Evolutionary conservation across 2,113 vertebrate species (phyloP).

Genomic region (Gallinago jamesoni): DNA sequence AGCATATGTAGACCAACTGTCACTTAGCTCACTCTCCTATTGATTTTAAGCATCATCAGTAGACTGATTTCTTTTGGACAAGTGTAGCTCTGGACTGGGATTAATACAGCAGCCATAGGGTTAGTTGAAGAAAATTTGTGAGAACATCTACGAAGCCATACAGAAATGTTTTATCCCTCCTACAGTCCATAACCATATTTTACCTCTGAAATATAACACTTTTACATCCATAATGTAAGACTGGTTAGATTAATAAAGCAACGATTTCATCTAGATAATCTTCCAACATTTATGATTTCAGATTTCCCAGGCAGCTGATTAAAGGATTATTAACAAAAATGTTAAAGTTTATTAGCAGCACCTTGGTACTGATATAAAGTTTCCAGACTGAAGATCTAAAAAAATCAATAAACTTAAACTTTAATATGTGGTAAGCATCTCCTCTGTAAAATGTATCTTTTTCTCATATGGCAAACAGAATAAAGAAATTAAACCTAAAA

Average conservation of each 20-base stretch:
- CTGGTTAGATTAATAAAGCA: neutral
- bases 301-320: neutral
- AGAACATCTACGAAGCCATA: neutral
- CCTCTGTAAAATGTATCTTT: neutral
- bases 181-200: neutral
- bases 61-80: neutral
- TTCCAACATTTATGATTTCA: neutral
- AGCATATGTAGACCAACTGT: neutral
- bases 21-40: neutral
- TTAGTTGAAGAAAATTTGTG: neutral
- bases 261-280: neutral
- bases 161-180: neutral
- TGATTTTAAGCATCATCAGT: neutral
- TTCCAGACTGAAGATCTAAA: neutral
- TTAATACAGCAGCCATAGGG: neutral
- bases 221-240: neutral
- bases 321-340: neutral
- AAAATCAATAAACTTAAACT: neutral
- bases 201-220: neutral
- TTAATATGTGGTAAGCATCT: neutral
- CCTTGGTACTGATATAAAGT: neutral
- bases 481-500: neutral
- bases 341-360: neutral
- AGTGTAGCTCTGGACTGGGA: neutral
- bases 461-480: neutral